Percentiles rank a stretch among this genome's conserved stretches.
Evolutionary conservation across 2,113 vertebrate species (phyloP).

Genomic region (Pangasianodon hypophthalmus): DNA sequence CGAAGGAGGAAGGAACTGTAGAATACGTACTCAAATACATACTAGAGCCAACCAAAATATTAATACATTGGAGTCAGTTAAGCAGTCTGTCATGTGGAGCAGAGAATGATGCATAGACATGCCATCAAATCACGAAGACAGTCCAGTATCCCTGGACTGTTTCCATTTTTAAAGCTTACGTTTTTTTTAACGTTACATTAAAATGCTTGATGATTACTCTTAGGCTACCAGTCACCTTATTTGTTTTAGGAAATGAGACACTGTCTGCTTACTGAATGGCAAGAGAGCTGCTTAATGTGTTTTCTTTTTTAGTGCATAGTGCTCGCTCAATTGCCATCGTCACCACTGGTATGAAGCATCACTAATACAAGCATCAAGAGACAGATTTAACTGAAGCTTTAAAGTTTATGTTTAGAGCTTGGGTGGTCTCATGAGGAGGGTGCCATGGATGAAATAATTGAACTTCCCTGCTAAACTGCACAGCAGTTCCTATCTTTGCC

Average conservation of each 20-base stretch:
- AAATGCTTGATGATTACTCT: constrained; percentile 38
- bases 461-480: not conserved
- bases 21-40: constrained; percentile 15
- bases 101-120: constrained; percentile 21
- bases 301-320: constrained; percentile 28
- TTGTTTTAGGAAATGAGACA: constrained; percentile 39
- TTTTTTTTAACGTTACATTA: constrained; percentile 21
- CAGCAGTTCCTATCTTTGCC: constrained; percentile 14
- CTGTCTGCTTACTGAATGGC: constrained; percentile 3
- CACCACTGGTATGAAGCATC: constrained; percentile 5
- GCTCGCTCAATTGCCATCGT: constrained; percentile 1
- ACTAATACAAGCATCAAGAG: constrained; percentile 27
- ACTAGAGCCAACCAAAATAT: constrained; percentile 36
- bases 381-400: constrained; percentile 28
- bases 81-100: constrained; percentile 38
- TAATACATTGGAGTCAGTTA: constrained; percentile 41
- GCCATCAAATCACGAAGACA: constrained; percentile 38
- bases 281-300: constrained; percentile 17
- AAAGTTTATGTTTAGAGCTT: constrained; percentile 11
- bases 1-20: not conserved
- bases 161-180: constrained; percentile 33
- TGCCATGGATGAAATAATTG: not conserved
- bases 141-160: constrained; percentile 37
- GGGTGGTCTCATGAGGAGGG: not conserved
- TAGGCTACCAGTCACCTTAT: constrained; percentile 12